phyloP scores from a whole-genome alignment of 2,113 vertebrate genomes.

The Tenrec ecaudatus region DNA sequence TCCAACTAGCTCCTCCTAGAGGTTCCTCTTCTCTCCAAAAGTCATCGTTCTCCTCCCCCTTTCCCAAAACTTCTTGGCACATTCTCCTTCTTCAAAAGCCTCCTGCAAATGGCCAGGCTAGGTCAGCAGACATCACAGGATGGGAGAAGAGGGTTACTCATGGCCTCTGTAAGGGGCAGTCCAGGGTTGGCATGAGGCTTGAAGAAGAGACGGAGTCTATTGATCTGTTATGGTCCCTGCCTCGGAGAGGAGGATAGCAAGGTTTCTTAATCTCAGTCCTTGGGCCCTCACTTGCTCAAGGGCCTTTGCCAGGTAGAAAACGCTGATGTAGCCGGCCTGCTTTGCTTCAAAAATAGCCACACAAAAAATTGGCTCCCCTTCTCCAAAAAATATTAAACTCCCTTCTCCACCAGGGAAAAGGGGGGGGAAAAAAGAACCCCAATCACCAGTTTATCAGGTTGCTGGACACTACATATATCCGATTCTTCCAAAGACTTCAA shows the following conservation, averaged over 20 bases:
- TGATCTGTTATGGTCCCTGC: slow-evolving; percentile 58
- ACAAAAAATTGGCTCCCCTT: slow-evolving; percentile 41
- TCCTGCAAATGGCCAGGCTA: slow-evolving; percentile 53
- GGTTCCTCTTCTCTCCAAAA: slow-evolving; percentile 55
- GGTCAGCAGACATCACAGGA: slow-evolving; percentile 56
- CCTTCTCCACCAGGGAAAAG: slow-evolving; percentile 66
- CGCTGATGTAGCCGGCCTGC: slow-evolving; percentile 67
- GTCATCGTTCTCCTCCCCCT: slow-evolving; percentile 62
- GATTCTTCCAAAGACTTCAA: slow-evolving; percentile 68
- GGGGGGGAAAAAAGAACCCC: slow-evolving; percentile 60
- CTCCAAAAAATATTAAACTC: slow-evolving; percentile 31
- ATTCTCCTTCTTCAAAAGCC: slow-evolving; percentile 59
- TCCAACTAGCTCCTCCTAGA: slow-evolving; percentile 64
- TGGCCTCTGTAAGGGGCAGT: slow-evolving; percentile 39
- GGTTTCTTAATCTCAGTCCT: slow-evolving; percentile 48
- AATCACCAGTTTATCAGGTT: slow-evolving; percentile 74
- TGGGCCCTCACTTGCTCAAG: slow-evolving; percentile 51
- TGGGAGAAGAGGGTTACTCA: slow-evolving; percentile 13
- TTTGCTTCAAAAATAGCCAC: slow-evolving; percentile 81
- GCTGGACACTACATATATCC: slow-evolving; percentile 72
- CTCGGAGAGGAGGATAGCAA: slow-evolving; percentile 35
- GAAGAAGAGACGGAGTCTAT: slow-evolving; percentile 60
- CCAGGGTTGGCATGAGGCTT: slow-evolving; percentile 49
- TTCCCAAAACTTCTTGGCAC: slow-evolving; percentile 37
- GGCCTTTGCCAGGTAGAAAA: slow-evolving; percentile 68